A percentile compares a stretch with the other conserved stretches of the same genome.
These are phyloP conservation scores for Bothrops jararaca DNA, from an alignment of 2,113 vertebrate species.

Conservation along the genomic window DNA sequence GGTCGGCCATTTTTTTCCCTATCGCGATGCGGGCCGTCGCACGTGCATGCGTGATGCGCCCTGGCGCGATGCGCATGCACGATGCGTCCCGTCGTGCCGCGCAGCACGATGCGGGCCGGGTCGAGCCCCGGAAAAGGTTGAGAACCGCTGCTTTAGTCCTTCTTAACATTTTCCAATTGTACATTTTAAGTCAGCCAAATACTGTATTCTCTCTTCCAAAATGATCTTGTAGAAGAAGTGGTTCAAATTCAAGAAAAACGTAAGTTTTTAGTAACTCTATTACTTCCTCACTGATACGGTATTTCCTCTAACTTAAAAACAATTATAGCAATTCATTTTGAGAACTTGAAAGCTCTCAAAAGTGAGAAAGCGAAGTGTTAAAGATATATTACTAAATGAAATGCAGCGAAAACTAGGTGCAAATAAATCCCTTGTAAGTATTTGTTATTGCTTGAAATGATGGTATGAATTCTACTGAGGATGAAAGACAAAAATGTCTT, in stretches of 20 bases:
- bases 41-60: too few species aligned
- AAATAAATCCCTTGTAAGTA: constrained; percentile 8
- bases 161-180: not conserved
- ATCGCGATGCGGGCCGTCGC: too few species aligned
- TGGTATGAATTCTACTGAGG: not conserved
- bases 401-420: constrained; percentile 24
- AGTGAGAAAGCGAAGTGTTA: constrained; percentile 45
- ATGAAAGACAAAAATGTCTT: not conserved
- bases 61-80: too few species aligned
- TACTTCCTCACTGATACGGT: constrained; percentile 12
- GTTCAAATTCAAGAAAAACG: not conserved
- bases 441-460: constrained; percentile 30
- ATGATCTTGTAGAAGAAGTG: not conserved
- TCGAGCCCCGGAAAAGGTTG: too few species aligned
- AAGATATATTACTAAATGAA: constrained; percentile 45
- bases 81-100: too few species aligned
- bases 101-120: too few species aligned
- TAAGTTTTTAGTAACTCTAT: too few species aligned
- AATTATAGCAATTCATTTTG: constrained; percentile 46
- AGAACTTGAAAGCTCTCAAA: constrained; percentile 50
- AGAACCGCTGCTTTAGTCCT: not conserved
- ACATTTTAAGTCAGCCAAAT: not conserved
- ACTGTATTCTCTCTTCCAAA: not conserved
- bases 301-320: not conserved
- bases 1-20: too few species aligned